Evolutionary conservation across 2,888 invertebrate genomes (phyloP), one percentile per base, ranked within the genome.

Genomic region (Smittia aterrima): DNA sequence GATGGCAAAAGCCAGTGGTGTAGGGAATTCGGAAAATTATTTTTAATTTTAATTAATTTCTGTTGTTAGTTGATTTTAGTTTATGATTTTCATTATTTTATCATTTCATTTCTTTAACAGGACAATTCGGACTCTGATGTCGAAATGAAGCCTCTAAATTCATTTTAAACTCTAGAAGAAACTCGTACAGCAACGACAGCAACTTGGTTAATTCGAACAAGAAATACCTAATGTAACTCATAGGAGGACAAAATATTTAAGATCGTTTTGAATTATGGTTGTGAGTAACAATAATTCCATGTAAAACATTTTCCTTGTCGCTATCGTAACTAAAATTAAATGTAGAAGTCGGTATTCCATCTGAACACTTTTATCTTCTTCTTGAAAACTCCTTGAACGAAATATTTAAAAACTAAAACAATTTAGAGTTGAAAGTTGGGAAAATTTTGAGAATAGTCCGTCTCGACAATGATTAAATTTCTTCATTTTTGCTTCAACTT

Each of bases 31-130:
- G 47, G n/a, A n/a, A 47, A 47, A 47, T 62, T 22, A 62, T 16
- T 24, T 62, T 62, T 62, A 62, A 54, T 54, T 54, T 54, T 11
- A 4, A 47, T 47, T 47, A 3, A 9, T 9, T 32, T 32, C 32
- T 9, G 32, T 32, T 47, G 11, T n/a, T 47, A 2, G 20, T 58
- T 58, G 18, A 22, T 58, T 58, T 66, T 66, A 24, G 3, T 27
- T 27, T 66, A 24, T 13, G 7, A 6, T 66, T 66, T 58, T 22
- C 6, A 22, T 58, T 58, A 22, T 22, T 58, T 58, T 58, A 20
- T 58, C 13, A 18, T 58, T 58, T 58, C 22, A 3, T 58, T 58
- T 58, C 22, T 58, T 58, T 58, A 13, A 58, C 58, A 58, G 58
- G n/a, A 58, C 22, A 18, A 58, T 7, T n/a, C n/a, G 22, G 4